phyloP scores from a whole-genome alignment of 2,797 vertebrate genomes.

The Cossypha dichroa region DNA sequence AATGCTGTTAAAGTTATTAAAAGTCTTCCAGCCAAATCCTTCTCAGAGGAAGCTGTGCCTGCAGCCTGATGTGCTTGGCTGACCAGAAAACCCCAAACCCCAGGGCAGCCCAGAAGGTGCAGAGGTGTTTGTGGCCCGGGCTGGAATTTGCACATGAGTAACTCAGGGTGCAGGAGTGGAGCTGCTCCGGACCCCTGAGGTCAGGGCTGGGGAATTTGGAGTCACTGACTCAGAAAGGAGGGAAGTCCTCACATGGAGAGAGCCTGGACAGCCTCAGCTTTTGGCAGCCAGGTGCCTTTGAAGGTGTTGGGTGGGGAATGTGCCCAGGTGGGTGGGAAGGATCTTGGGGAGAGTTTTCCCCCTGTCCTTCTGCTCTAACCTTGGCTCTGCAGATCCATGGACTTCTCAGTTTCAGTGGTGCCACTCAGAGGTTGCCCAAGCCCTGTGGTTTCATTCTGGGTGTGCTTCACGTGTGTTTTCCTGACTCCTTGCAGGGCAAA shows the following conservation, averaged over 20 bases:
- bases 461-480: background rate
- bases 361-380: fast-evolving
- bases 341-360: background rate
- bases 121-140: background rate
- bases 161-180: background rate
- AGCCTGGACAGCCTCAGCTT: background rate
- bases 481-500: background rate
- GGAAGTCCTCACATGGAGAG: background rate
- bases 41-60: background rate
- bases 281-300: background rate
- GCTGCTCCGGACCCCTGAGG: background rate
- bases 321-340: background rate
- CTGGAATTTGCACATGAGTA: background rate
- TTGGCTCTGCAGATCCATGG: background rate
- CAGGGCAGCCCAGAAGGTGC: background rate
- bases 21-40: background rate
- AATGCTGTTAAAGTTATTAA: background rate
- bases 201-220: background rate
- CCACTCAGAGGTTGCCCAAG: background rate
- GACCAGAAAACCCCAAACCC: background rate
- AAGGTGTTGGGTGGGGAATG: background rate
- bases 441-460: background rate
- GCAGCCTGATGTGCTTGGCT: background rate
- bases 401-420: fast-evolving
- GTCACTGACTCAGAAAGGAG: background rate